Base-by-base conservation (phyloP, 1,140 invertebrate species). In the Phocides pigmalion region DNA sequence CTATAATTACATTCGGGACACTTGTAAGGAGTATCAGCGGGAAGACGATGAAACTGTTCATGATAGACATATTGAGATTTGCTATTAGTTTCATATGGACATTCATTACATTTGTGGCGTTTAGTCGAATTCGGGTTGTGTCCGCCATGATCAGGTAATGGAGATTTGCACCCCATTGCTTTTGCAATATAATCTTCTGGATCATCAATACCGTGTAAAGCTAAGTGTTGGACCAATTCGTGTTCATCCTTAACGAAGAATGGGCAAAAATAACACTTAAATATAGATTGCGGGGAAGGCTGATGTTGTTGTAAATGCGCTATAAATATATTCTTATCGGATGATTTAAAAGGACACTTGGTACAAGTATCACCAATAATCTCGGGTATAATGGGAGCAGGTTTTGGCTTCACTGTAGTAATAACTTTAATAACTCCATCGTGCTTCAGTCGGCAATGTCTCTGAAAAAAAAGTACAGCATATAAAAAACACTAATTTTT, bases 51-150 rank as follows among this genome's bases (percentile, higher is more conserved):
- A 77, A 97, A 96, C 81, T 97, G 96, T 70, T 96, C 95, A 72
- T 97, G 96, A 82, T 97, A 97, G 67, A 96, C 93, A 75, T 95
- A 96, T 80, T 97, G 96, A 39, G 95, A 96, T 83, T 96, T 96
- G 78, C 95, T 97, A 76, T 96, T 96, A 19, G 95, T 96, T 63
- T 95, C 95, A 81, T 96, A 97, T 0, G 96, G 96, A 84, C 96
- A 97, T 39, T 94, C 91, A 0, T 92, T 91, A 74, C 96, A 97
- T 73, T 93, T 93, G 80, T 95, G 95, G 61, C 95, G 92, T 74
- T 94, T 95, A 1, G 85, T 83, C 5, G 73, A 56, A 56, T 56
- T 32, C 1, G 59, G 20, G 39, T 61, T 44, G 6, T 63, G 42
- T 4, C 46, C 16, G 0, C 56, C 44, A 61, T 44, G 32, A 17